These are phyloP conservation scores for Syritta pipiens DNA, from an alignment of 2,888 invertebrate genomes.

Conservation along the genomic window DNA sequence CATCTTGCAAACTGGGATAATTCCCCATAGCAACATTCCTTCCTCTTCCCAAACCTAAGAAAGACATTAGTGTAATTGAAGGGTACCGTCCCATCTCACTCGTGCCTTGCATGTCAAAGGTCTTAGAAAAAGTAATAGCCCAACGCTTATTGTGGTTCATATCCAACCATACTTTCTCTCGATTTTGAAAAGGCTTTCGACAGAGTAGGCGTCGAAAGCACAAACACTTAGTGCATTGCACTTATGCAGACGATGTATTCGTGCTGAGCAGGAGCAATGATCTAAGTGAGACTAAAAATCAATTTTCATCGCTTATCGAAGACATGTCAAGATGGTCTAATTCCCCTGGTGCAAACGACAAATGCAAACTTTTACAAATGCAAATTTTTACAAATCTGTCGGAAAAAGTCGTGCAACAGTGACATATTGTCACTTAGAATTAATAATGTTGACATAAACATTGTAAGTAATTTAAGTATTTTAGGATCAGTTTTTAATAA, in stretches of 20 bases:
- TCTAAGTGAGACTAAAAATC: background rate
- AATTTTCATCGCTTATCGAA: too few relatives aligned
- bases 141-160: background rate
- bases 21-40: conserved; percentile 11
- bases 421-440: too few relatives aligned
- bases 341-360: too few relatives aligned
- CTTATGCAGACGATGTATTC: background rate
- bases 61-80: background rate
- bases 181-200: conserved; percentile 5
- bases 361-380: too few relatives aligned
- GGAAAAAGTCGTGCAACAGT: background rate
- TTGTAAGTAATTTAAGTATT: background rate
- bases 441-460: too few relatives aligned
- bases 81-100: background rate
- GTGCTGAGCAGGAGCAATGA: background rate
- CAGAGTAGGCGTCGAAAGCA: background rate
- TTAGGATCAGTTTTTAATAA: background rate
- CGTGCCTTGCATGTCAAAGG: background rate
- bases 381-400: background rate
- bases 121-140: background rate
- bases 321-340: too few relatives aligned
- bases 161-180: conserved; percentile 16
- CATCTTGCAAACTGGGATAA: background rate
- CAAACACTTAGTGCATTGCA: too few relatives aligned
- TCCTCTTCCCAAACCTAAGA: conserved; percentile 1